Evolutionary conservation across 2,888 invertebrate species (phyloP).

Genomic region (Rosalia funebris): DNA sequence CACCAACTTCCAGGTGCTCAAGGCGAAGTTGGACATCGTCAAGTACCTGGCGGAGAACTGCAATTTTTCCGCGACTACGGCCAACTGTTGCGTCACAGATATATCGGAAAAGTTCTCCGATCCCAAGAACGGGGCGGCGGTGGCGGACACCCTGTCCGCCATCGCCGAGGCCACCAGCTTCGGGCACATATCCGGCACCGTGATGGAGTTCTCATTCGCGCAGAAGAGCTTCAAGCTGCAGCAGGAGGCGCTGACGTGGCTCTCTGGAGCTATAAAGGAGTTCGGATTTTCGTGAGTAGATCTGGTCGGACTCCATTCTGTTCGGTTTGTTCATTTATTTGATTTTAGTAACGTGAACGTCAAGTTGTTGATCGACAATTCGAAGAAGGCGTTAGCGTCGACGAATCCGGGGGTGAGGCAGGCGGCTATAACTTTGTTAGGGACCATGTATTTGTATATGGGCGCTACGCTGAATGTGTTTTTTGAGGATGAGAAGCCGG

Average conservation of each 20-base stretch:
- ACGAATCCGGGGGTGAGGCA: slow-evolving; percentile 87
- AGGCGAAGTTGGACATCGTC: slow-evolving; percentile 82
- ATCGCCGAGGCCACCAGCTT: slow-evolving; percentile 83
- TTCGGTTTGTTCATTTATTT: slow-evolving; percentile 1
- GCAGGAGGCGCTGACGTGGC: slow-evolving; percentile 85
- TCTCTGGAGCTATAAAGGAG: slow-evolving; percentile 80
- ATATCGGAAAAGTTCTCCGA: slow-evolving; percentile 88
- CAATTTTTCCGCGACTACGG: slow-evolving; percentile 75
- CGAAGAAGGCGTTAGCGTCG: slow-evolving; percentile 85
- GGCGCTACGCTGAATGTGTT: slow-evolving; percentile 79
- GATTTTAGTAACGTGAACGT: slow-evolving; percentile 69
- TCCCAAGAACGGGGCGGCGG: slow-evolving; percentile 76
- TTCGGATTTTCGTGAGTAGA: slow-evolving; percentile 83
- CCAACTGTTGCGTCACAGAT: slow-evolving; percentile 81
- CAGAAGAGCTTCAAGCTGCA: slow-evolving; percentile 94
- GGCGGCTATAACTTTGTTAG: slow-evolving; percentile 78
- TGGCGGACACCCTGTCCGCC: slow-evolving; percentile 76
- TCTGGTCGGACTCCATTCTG: slow-evolving; percentile 1
- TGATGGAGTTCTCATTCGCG: slow-evolving; percentile 78
- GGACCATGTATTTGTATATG: slow-evolving; percentile 83
- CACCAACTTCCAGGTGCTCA: slow-evolving; percentile 91
- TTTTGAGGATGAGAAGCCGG: slow-evolving; percentile 88
- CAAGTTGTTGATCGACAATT: slow-evolving; percentile 77
- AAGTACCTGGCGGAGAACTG: slow-evolving; percentile 82
- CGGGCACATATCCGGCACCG: slow-evolving; percentile 77